Evolutionary conservation across 1,140 invertebrate species (phyloP), one percentile per base, ranked within the genome.

Genomic region (Eupristina koningsbergeri): DNA sequence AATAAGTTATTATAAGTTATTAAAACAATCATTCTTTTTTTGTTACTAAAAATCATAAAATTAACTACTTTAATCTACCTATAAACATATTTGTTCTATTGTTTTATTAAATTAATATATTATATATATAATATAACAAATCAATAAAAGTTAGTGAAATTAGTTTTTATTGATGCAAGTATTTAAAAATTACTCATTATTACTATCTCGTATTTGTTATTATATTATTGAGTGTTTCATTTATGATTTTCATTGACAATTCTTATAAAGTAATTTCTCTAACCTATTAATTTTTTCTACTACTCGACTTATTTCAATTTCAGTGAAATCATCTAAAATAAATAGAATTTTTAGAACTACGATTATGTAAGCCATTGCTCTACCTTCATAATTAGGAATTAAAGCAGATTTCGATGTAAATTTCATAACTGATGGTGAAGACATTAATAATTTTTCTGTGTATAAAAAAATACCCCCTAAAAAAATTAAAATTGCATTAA

Each of bases 281-380:
- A 88, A 93, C 86, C 80, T 87, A 88, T 95, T 93, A 19, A 94
- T 91, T 80, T 90, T 89, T 9, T 90, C 88, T 0, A 93, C 92
- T 47, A 94, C 91, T 58, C 91, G 86, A 5, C 94, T 95, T 36
- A 95, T 93, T 81, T 92, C 86, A 58, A 91, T 89, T 89, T 96
- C 95, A 3, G 94, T 95, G 17, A 92, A 86, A 67, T 93, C 95
- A 90, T 96, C 95, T 3, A 96, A 86, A 5, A 93, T 93, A 87
- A 95, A 94, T 7, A 95, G 86, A 5, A 94, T 87, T 91, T 96
- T 95, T 50, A 96, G 82, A 3, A 92, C 88, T 63, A 95, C 93
- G n/a, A 95, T 88, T 74, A 96, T 94, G 83, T 94, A 93, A 77
- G 93, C 92, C 90, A 95, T 93, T 3, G 93, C 93, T 80, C 94